Evolutionary conservation across 2,888 invertebrate species (phyloP).

Genomic region (Heliconius sara): DNA sequence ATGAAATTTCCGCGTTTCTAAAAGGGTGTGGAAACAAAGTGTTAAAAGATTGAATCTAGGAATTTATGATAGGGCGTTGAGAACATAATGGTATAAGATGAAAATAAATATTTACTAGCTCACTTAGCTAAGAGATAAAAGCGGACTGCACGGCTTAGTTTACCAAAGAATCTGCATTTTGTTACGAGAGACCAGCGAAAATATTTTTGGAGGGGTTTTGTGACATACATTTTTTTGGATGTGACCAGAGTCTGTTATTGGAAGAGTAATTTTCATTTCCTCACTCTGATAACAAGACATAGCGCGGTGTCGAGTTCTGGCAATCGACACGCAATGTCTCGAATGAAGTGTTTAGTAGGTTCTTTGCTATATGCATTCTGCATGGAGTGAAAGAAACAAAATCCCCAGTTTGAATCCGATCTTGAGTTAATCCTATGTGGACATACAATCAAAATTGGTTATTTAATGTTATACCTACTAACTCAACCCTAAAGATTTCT

Average conservation of each 20-base stretch:
- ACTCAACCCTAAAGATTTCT: not conserved
- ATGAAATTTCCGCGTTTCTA: conserved; percentile 27
- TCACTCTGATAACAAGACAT: not conserved
- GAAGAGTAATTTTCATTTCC: not conserved
- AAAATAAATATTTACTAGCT: conserved; percentile 44
- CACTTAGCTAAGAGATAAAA: conserved; percentile 42
- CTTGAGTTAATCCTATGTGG: too few relatives aligned
- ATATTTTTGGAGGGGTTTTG: not conserved
- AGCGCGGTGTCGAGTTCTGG: not conserved
- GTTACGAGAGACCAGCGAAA: conserved; percentile 19
- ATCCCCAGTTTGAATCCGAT: not conserved
- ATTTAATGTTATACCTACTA: not conserved
- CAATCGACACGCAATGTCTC: not conserved
- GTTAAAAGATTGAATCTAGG: conserved; percentile 40
- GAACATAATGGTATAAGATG: conserved; percentile 39
- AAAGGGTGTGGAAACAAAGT: conserved; percentile 31
- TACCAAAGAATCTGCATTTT: conserved; percentile 38
- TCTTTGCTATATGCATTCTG: not conserved
- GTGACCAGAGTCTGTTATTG: too few relatives aligned
- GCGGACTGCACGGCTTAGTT: conserved; percentile 40
- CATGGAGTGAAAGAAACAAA: not conserved
- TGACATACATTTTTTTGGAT: too few relatives aligned
- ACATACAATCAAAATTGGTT: not conserved
- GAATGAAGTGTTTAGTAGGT: not conserved
- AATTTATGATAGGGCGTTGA: conserved; percentile 41